A percentile compares a stretch with the other conserved stretches of the same genome.
phyloP scores from a whole-genome alignment of 2,888 invertebrate genomes.

The Anarsia innoxiella region DNA sequence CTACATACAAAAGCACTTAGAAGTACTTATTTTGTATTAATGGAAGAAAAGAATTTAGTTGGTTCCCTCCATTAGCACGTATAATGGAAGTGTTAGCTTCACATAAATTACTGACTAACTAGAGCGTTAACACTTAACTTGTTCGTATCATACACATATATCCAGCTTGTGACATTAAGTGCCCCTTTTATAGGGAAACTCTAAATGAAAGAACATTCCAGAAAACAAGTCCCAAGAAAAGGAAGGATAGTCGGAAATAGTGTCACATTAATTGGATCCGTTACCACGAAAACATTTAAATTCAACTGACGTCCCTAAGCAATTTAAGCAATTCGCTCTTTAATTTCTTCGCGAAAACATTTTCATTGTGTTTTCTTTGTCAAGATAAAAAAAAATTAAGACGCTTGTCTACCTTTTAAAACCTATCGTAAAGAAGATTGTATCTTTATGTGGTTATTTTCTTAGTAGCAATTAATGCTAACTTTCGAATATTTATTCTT shows the following conservation, averaged over 20 bases:
- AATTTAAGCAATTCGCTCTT: neutral
- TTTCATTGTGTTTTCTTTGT: neutral
- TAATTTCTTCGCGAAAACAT: constrained; percentile 4
- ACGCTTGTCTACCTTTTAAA: no score
- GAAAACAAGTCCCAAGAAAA: constrained; percentile 10
- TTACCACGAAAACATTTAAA: constrained; percentile 10
- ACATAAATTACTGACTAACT: constrained; percentile 16
- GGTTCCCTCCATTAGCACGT: constrained; percentile 5
- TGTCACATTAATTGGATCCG: constrained; percentile 14
- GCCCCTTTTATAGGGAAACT: constrained; percentile 16
- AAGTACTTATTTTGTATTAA: constrained; percentile 8
- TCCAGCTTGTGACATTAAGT: constrained; percentile 13
- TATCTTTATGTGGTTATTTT: no score
- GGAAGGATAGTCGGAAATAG: constrained; percentile 10
- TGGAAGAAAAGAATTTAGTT: constrained; percentile 7
- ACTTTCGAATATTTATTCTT: no score
- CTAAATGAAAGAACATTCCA: constrained; percentile 13
- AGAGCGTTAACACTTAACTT: constrained; percentile 15
- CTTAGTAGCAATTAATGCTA: no score
- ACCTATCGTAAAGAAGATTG: no score
- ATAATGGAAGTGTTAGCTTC: constrained; percentile 15
- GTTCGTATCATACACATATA: constrained; percentile 15
- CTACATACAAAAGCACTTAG: no score
- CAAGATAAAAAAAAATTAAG: neutral
- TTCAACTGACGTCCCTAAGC: constrained; percentile 1